Base-by-base conservation (phyloP, 2,113 vertebrate genomes). In the Periophthalmodon schlosseri region DNA sequence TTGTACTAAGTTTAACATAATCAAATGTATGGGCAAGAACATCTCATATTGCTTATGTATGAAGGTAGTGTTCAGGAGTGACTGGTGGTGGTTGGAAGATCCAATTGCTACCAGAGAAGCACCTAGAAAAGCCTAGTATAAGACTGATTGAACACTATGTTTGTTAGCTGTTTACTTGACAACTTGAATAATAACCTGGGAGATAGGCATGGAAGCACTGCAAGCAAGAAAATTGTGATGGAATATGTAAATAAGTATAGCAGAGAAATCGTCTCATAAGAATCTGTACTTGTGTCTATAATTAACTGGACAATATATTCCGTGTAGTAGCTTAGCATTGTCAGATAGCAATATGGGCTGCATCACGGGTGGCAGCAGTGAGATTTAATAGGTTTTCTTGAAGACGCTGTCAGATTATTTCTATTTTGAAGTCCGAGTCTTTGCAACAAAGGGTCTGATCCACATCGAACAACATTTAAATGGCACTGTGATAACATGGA, bases 341-440 rank as follows among this genome's bases (percentile, higher is more conserved):
- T 65, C 34, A 34, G 61, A 63, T 34, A 63, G 14, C 56, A 58
- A 65, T 44, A n/a, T 39, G 33, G 60, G 23, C 63, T 12, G 33
- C 33, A 44, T 36, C 9, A 1, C 18, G 15, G 24, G 60, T 20
- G 6, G 61, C 16, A 18, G 16, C 28, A 14, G 18, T 36, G 6
- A 11, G 33, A 36, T 44, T 65, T 65, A 65, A 65, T 39, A 36
- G 18, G 63, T 63, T 63, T 63, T 63, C 60, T 63, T 63, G 63
- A 39, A 65, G 63, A 65, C 63, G 34, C 6, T n/a, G 63, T 44
- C 63, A 65, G 63, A 65, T 65, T 44, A 65, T 65, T 65, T 65
- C 63, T 39, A 65, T 65, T 64, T 65, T 65, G 63, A 65, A 39
- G 63, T 65, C 63, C 20, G 18, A 56, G 52, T n/a, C 34, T n/a